Evolutionary conservation across 2,888 invertebrate genomes (phyloP).

Genomic region (Hypsopygia costalis): DNA sequence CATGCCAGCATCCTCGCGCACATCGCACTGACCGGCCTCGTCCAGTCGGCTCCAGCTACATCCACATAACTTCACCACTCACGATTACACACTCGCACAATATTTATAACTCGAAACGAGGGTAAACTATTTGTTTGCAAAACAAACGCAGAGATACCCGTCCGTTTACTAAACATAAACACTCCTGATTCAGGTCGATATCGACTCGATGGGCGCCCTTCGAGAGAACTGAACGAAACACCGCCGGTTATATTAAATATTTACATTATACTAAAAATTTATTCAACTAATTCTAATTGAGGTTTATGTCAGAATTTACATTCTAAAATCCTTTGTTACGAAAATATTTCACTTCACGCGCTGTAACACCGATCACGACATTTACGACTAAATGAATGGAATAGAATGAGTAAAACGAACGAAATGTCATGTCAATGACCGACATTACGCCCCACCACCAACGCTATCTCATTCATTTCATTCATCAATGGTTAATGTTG

Average conservation of each 20-base stretch:
- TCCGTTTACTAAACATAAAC: constrained; percentile 59
- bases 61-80: constrained; percentile 20
- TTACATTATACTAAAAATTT: constrained; percentile 7
- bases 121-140: constrained; percentile 65
- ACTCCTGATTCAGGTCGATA: constrained; percentile 45
- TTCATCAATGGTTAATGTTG: too few relatives aligned
- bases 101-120: constrained; percentile 29
- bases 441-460: too few relatives aligned
- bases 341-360: constrained; percentile 7
- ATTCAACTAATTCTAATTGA: constrained; percentile 19
- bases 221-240: constrained; percentile 13
- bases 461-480: too few relatives aligned
- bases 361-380: too few relatives aligned
- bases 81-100: constrained; percentile 17
- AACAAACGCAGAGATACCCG: constrained; percentile 66
- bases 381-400: too few relatives aligned
- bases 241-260: constrained; percentile 15
- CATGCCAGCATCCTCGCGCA: constrained; percentile 29
- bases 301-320: constrained; percentile 53
- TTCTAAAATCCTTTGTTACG: constrained; percentile 37
- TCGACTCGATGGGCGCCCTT: constrained; percentile 15
- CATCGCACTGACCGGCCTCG: constrained; percentile 13
- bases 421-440: too few relatives aligned
- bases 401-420: too few relatives aligned
- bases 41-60: constrained; percentile 26